Evolutionary conservation across 2,797 vertebrate species (phyloP), one percentile per base, ranked within the genome.

Genomic region (Serranus cabrilla): DNA sequence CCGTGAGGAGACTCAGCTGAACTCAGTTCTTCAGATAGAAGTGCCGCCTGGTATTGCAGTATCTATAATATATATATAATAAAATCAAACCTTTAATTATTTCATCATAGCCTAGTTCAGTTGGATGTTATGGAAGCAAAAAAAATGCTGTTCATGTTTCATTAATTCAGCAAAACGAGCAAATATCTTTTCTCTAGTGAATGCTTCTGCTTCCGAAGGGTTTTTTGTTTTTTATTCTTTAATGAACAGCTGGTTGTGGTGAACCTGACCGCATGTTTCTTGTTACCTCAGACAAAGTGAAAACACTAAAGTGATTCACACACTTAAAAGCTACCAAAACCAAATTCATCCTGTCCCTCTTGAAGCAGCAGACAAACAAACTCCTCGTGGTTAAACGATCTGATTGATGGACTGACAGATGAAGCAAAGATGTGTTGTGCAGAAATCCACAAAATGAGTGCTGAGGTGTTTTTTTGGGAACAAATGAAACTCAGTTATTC

Each of bases 251-350:
- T 12, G 12, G 52, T 67, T 57, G 65, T 57, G 4, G 20, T 65
- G 68, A 59, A 86, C 43, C 63, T 50, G 74, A 63, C 25, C 5
- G 39, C 34, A 2, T 58, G 42, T 45, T 46, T 63, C 34, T 46
- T 14, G 10, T 84, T 90, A 90, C 89, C 83, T 90, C 89, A 76
- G 69, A 74, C 42, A 78, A 80, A 81, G 49, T 76, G 49, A 74
- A 76, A 77, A 74, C 80, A 52, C 74, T 77, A 61, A 68, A 71
- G 58, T 18, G 64, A 79, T 59, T 77, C 20, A 11, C 72, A 56
- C 39, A 75, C 56, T 71, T 71, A 70, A 63, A 67, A 80, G 85
- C 80, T 91, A 85, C 66, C 61, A 11, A 81, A 81, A 84, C 84
- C 89, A 85, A 87, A 89, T 60, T 47, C 25, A 72, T 77, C 70